A percentile compares a stretch with the other conserved stretches of the same genome.
Evolutionary conservation across 2,113 vertebrate genomes (phyloP).

Genomic region (Corythaeola cristata): DNA sequence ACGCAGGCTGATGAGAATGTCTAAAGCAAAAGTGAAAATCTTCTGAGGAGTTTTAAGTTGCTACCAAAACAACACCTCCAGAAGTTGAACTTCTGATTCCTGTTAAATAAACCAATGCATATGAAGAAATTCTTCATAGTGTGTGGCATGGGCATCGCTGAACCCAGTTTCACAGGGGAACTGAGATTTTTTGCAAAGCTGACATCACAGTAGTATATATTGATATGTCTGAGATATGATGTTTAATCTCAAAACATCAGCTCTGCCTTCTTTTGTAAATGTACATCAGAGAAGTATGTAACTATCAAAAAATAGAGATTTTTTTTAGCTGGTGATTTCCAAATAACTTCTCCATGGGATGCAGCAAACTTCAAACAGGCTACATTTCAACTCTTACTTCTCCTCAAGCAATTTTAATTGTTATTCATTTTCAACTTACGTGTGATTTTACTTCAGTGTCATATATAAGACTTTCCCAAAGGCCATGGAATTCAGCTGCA

Average conservation of each 20-base stretch:
- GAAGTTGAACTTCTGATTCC: not conserved
- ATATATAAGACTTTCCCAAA: slow-evolving; percentile 97
- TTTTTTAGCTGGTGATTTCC: not conserved
- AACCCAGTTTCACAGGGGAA: not conserved
- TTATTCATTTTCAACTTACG: slow-evolving; percentile 72
- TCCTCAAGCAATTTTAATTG: not conserved
- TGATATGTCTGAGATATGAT: fast-evolving
- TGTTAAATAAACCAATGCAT: not conserved
- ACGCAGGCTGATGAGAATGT: not conserved
- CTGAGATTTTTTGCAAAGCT: not conserved
- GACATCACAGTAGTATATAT: not conserved
- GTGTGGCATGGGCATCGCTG: not conserved
- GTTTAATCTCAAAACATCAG: not conserved
- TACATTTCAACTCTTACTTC: not conserved
- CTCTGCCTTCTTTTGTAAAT: not conserved
- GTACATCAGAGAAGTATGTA: not conserved
- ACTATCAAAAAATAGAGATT: not conserved
- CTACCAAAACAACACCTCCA: not conserved
- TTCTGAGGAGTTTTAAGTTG: not conserved
- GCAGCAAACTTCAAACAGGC: not conserved
- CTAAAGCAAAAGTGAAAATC: not conserved
- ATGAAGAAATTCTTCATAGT: not conserved
- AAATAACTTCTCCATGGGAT: not conserved
- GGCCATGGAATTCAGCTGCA: slow-evolving; percentile 91
- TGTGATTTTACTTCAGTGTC: slow-evolving; percentile 90